A percentile compares a stretch with the other conserved stretches of the same genome.
These are phyloP conservation scores for Subanguina moxae DNA, from an alignment of 1,140 invertebrate species.

Conservation along the genomic window DNA sequence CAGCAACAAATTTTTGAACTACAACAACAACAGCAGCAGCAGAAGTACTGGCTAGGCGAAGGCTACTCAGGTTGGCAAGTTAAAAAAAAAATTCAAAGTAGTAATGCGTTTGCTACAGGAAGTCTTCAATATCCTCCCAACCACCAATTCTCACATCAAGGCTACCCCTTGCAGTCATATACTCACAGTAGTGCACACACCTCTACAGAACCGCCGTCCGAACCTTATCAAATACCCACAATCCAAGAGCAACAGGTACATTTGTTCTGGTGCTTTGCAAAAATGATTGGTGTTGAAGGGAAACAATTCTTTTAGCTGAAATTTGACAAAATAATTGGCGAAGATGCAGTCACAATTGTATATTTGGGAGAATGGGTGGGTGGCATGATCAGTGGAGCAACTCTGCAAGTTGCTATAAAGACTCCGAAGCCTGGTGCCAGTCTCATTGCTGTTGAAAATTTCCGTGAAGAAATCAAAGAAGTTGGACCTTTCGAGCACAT, in stretches of 20 bases:
- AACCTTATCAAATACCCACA: slow-evolving; percentile 42
- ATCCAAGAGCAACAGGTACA: slow-evolving; percentile 41
- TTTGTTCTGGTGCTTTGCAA: slow-evolving; percentile 8
- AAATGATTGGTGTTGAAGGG: slow-evolving; percentile 6
- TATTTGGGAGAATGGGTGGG: slow-evolving; percentile 36
- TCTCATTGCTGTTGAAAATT: slow-evolving; percentile 70
- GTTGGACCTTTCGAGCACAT: slow-evolving; percentile 77
- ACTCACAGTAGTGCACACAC: slow-evolving; percentile 33
- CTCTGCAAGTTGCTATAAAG: slow-evolving; percentile 38
- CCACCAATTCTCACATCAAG: background rate
- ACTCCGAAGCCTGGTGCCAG: slow-evolving; percentile 29
- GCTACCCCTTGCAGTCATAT: background rate
- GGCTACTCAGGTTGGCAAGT: too few species aligned
- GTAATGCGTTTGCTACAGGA: background rate
- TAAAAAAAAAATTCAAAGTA: too few species aligned
- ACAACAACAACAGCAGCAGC: slow-evolving; percentile 10
- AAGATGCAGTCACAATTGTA: slow-evolving; percentile 29
- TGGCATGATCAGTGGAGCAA: slow-evolving; percentile 32
- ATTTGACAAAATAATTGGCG: slow-evolving; percentile 37
- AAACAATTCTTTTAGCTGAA: slow-evolving; percentile 27
- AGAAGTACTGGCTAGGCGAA: slow-evolving; percentile 3
- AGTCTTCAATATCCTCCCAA: slow-evolving; percentile 4
- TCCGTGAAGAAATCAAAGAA: slow-evolving; percentile 80
- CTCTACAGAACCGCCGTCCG: slow-evolving; percentile 38
- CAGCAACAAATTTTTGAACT: slow-evolving; percentile 21